phyloP scores from a whole-genome alignment of 2,888 invertebrate species.

The Chydorus sphaericus region DNA sequence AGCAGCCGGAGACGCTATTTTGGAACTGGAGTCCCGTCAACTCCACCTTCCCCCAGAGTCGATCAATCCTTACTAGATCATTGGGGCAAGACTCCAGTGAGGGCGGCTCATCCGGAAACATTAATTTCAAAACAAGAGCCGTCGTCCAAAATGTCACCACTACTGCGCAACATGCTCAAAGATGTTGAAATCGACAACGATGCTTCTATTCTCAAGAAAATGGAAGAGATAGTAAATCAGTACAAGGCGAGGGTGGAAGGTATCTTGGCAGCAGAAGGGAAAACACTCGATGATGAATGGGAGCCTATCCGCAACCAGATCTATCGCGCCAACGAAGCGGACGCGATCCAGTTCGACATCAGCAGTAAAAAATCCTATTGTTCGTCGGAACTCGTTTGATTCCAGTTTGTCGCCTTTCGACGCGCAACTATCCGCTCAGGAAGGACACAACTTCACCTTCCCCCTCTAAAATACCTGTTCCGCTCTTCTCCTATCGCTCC shows the following conservation, averaged over 20 bases:
- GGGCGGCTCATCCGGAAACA: not conserved
- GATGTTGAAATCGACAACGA: slow-evolving; percentile 59
- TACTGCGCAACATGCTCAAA: slow-evolving; percentile 53
- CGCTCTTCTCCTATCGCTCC: slow-evolving; percentile 14
- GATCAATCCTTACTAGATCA: too few species aligned
- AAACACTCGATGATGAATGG: slow-evolving; percentile 13
- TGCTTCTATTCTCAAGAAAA: slow-evolving; percentile 52
- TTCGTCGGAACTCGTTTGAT: slow-evolving; percentile 4
- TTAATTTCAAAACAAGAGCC: slow-evolving; percentile 8
- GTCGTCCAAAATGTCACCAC: slow-evolving; percentile 36
- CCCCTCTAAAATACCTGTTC: slow-evolving; percentile 27
- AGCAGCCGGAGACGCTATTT: slow-evolving; percentile 15
- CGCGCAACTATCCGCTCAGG: slow-evolving; percentile 31
- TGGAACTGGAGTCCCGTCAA: slow-evolving; percentile 27
- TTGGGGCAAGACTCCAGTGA: not conserved
- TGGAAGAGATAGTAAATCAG: slow-evolving; percentile 50
- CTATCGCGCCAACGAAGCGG: slow-evolving; percentile 8
- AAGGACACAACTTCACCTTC: slow-evolving; percentile 39
- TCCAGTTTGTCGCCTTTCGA: not conserved
- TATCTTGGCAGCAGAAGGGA: slow-evolving; percentile 18
- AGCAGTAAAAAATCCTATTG: too few species aligned
- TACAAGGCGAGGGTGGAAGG: slow-evolving; percentile 31
- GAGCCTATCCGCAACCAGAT: slow-evolving; percentile 9
- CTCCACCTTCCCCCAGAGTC: too few species aligned
- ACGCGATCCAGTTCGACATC: not conserved